Evolutionary conservation across 2,113 vertebrate genomes (phyloP).

Genomic region (Butorides virescens): DNA sequence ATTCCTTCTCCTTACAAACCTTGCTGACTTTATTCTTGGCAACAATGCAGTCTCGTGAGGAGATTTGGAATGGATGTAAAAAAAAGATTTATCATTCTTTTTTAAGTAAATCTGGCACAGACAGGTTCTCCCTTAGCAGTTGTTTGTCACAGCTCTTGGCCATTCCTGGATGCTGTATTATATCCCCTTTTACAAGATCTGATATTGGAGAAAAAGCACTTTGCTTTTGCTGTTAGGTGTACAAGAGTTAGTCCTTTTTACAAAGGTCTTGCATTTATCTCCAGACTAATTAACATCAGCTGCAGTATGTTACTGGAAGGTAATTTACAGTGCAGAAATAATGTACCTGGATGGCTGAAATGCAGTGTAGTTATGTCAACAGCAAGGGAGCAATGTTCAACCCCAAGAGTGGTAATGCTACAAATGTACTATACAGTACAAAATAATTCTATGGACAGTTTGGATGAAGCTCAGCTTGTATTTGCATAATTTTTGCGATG

Average conservation of each 20-base stretch:
- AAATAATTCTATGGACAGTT: neutral
- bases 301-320: neutral
- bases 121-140: neutral
- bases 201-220: neutral
- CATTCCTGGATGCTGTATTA: neutral
- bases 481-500: neutral
- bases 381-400: neutral
- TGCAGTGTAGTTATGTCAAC: neutral
- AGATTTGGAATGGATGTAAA: neutral
- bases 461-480: neutral
- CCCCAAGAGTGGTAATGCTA: neutral
- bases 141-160: neutral
- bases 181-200: neutral
- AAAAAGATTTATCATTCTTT: neutral
- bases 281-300: neutral
- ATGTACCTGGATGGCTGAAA: neutral
- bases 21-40: neutral
- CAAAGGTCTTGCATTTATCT: neutral
- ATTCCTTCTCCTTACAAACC: neutral
- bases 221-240: neutral
- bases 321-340: neutral
- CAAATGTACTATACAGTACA: neutral
- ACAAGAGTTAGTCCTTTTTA: neutral
- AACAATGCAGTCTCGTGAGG: neutral
- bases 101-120: neutral